Base-by-base conservation (phyloP, 2,888 invertebrate species). In the Rapana venosa region DNA sequence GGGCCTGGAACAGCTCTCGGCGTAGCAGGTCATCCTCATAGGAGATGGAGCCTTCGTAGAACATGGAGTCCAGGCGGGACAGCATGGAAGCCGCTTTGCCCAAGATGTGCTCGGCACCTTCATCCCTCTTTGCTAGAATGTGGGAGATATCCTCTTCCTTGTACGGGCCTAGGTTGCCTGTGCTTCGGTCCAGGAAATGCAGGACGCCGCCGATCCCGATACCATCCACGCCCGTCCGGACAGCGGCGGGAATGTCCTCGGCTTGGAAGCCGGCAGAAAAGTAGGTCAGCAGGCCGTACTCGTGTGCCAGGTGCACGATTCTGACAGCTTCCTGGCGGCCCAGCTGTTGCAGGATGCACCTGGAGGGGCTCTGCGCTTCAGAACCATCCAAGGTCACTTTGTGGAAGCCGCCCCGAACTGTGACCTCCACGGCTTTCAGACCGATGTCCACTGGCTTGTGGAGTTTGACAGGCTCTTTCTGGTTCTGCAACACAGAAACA, bases 371-470 rank as follows among this genome's bases (percentile, higher is more conserved):
- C 20, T 91, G 87, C 66, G 91, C 90, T 17, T 90, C 88, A 0
- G 92, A 91, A 15, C 92, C 92, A 79, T 92, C 92, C 92, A 91
- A 92, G 17, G 92, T 92, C 66, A 92, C 87, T 87, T 92, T 92
- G 30, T 92, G 90, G 85, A 92, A 92, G 20, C 92, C 92, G 1
- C 92, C 92, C 30, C 6, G 2, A 36, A 92, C 91, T 0, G 93
- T 93, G 74, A 93, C 92, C 70, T 92, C 92, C n/a, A 93, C 91
- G 22, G 93, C 93, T 86, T 91, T 88, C 26, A 91, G 85, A 22
- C 92, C 93, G 20, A 93, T 93, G 47, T 92, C 92, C 70, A 92
- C 91, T 56, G 92, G 89, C 83, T 92, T 87, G 0, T 83, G 90
- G 32, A 93, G 81, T 20, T 47, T 87, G 17, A 86, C 20, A 0